These are phyloP conservation scores for Rhinophrynus dorsalis DNA, from an alignment of 2,797 vertebrate species.

Conservation along the genomic window DNA sequence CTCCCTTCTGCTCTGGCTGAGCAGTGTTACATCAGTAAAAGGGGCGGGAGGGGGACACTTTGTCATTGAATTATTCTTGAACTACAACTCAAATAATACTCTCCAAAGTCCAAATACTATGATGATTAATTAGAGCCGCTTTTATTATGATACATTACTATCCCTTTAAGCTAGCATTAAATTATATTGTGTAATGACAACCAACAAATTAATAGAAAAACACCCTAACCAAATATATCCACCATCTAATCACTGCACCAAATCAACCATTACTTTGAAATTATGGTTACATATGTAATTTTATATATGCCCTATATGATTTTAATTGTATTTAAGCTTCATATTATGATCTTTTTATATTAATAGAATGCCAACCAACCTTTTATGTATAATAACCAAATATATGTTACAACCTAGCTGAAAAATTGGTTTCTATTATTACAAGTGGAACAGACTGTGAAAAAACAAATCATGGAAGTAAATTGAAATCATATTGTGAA, in stretches of 20 bases:
- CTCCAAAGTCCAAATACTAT: too few relatives aligned
- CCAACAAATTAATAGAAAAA: constrained; percentile 2
- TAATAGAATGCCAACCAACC: constrained; percentile 6
- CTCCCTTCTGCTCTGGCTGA: too few relatives aligned
- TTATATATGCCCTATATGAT: neutral
- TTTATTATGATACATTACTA: too few relatives aligned
- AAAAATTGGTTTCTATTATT: constrained; percentile 25
- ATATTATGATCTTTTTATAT: neutral
- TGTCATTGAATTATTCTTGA: too few relatives aligned
- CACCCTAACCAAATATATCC: neutral
- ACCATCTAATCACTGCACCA: neutral
- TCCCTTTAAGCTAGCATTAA: neutral
- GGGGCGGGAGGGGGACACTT: too few relatives aligned
- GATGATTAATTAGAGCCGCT: too few relatives aligned
- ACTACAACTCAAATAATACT: too few relatives aligned
- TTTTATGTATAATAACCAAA: constrained; percentile 13
- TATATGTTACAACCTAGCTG: constrained; percentile 7
- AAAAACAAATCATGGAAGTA: constrained; percentile 30
- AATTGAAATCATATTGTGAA: constrained; percentile 30
- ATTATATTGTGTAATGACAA: neutral
- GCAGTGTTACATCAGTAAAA: too few relatives aligned
- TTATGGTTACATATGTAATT: neutral
- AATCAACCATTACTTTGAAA: constrained; percentile 1
- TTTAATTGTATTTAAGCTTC: constrained; percentile 7
- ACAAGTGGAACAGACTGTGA: constrained; percentile 19